phyloP scores from a whole-genome alignment of 35 echinoderm and acorn worm genomes.

The Lytechinus pictus region DNA sequence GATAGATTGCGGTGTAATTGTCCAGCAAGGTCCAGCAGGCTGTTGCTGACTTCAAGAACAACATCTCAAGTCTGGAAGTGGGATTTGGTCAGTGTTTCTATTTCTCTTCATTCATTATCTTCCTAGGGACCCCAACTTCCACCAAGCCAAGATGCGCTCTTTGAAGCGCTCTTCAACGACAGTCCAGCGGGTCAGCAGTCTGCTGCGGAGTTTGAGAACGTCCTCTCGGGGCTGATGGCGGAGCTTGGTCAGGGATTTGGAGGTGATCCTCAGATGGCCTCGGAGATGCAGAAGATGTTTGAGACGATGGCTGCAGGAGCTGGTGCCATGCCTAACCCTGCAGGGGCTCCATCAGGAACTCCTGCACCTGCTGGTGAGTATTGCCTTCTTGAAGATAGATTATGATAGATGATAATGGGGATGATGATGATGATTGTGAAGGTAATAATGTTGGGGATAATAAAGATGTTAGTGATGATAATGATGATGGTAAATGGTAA shows the following conservation, averaged over 20 bases:
- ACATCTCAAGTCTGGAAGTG: neutral
- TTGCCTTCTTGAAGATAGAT: no score
- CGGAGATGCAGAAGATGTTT: conserved; percentile 34
- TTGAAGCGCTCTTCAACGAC: conserved; percentile 52
- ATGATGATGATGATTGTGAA: no score
- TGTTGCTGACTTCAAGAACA: neutral
- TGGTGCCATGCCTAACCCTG: neutral
- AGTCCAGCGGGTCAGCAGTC: neutral
- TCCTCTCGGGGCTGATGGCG: conserved; percentile 46
- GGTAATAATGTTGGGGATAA: no score
- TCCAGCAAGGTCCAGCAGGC: neutral
- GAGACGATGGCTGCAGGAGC: conserved; percentile 14
- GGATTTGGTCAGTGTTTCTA: neutral
- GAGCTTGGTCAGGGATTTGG: conserved; percentile 48
- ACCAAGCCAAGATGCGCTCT: conserved; percentile 20
- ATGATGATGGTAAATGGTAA: no score
- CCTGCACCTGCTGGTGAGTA: neutral
- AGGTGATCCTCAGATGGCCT: neutral
- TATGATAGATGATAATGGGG: no score
- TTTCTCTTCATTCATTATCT: neutral
- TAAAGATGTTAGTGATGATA: no score
- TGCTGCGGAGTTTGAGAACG: conserved; percentile 39
- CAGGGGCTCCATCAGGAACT: neutral
- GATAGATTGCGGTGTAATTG: no score
- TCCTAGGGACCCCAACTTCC: neutral